Percentiles rank a stretch among this genome's conserved stretches.
Conservation (phyloP, 2,797 vertebrate species). For the Sebastes matsubarae region DNA sequence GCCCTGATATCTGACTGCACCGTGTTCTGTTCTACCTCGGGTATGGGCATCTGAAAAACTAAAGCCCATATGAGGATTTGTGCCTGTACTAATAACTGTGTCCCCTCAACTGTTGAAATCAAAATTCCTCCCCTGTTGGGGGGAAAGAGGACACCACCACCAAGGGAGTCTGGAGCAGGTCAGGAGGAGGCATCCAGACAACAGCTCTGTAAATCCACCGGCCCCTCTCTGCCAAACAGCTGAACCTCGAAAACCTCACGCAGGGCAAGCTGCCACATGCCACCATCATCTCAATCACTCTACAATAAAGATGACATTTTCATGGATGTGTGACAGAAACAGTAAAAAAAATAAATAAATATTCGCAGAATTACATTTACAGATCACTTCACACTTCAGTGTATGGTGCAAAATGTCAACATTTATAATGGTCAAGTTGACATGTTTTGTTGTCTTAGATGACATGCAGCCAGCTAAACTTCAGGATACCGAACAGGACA, state of each 20-base stretch:
- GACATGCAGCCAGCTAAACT: too few species aligned
- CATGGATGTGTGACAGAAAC: conserved; percentile 4
- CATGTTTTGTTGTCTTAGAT: too few species aligned
- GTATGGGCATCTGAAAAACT: too few species aligned
- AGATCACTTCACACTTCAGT: background rate
- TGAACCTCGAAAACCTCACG: conserved; percentile 61
- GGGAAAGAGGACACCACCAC: conserved; percentile 68
- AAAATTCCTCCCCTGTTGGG: background rate
- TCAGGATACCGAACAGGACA: too few species aligned
- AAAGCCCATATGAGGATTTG: too few species aligned
- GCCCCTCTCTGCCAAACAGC: conserved; percentile 72
- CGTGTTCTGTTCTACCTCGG: too few species aligned
- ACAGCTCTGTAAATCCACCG: conserved; percentile 74
- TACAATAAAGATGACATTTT: conserved; percentile 43
- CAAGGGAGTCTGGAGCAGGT: conserved; percentile 63
- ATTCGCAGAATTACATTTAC: background rate
- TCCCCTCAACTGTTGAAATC: background rate
- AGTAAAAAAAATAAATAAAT: background rate
- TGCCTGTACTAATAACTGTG: too few species aligned
- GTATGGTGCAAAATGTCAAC: too few species aligned
- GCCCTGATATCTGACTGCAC: too few species aligned
- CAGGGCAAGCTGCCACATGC: conserved; percentile 62
- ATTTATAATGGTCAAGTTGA: too few species aligned
- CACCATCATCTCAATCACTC: conserved; percentile 56
- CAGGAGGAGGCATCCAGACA: conserved; percentile 79